Conservation (phyloP, 2,113 vertebrate species). For the Shinisaurus crocodilurus region DNA sequence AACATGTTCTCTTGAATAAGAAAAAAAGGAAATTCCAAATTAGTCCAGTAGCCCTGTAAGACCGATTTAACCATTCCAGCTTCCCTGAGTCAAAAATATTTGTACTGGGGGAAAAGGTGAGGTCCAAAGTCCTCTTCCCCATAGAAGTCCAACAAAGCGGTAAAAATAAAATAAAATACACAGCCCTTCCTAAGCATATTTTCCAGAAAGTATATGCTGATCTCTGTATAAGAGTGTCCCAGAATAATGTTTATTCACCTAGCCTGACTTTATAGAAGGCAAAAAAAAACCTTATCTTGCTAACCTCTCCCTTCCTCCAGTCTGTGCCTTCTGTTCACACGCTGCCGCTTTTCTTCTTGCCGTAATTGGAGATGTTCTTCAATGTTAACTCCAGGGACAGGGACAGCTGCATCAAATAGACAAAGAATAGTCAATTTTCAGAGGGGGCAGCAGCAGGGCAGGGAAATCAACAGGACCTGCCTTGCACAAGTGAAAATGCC, state of each 20-base stretch:
- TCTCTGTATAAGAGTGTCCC: background rate
- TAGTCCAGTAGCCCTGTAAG: background rate
- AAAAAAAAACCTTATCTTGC: constrained; percentile 15
- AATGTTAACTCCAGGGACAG: constrained; percentile 98
- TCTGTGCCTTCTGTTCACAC: constrained; percentile 92
- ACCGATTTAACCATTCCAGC: background rate
- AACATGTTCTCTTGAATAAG: no score
- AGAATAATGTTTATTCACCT: background rate
- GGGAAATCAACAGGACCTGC: no score
- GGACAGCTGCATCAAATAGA: constrained; percentile 86
- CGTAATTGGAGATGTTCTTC: constrained; percentile 97
- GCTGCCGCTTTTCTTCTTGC: constrained; percentile 96
- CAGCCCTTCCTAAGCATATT: background rate
- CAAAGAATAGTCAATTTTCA: background rate
- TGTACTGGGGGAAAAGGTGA: background rate
- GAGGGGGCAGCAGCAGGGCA: background rate
- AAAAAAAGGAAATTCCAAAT: background rate
- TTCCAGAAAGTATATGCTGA: background rate
- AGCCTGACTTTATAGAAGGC: background rate
- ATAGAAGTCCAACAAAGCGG: rapidly evolving
- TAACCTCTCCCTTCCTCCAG: constrained; percentile 97
- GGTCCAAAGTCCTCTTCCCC: no score
- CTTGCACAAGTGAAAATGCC: no score
- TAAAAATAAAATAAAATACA: background rate
- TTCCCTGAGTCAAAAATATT: background rate